Percentiles rank a stretch among this genome's conserved stretches.
These are phyloP conservation scores for Dasyornis broadbenti DNA, from an alignment of 2,113 vertebrate genomes.

Conservation along the genomic window DNA sequence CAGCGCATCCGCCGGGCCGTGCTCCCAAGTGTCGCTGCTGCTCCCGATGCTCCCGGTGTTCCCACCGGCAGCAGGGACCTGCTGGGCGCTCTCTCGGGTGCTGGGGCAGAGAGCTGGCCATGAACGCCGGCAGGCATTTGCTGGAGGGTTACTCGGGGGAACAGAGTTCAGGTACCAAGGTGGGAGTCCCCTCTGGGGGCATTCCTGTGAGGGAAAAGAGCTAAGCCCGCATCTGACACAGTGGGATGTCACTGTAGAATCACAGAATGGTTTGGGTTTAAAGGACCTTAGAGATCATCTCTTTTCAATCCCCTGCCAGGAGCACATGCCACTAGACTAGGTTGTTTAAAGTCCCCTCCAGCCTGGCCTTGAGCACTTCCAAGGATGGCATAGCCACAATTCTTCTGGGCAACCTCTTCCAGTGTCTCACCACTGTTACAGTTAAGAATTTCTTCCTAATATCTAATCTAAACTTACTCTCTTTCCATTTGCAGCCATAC, in stretches of 20 bases:
- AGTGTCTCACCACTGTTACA: background rate
- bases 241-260: background rate
- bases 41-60: no score
- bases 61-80: no score
- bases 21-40: no score
- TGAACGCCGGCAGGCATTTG: accelerated
- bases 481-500: background rate
- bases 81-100: accelerated
- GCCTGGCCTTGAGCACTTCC: background rate
- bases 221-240: accelerated
- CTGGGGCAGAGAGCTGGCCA: background rate
- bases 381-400: background rate
- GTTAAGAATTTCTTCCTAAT: background rate
- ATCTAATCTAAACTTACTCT: background rate
- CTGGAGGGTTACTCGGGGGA: background rate
- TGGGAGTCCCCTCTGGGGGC: background rate
- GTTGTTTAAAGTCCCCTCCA: background rate
- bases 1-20: background rate
- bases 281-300: background rate
- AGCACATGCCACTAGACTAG: background rate
- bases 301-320: background rate
- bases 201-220: background rate
- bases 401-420: background rate
- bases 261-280: background rate
- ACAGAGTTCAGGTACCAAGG: background rate